Base-by-base conservation (phyloP, 2,888 invertebrate species). In the Plemyria rubiginata region DNA sequence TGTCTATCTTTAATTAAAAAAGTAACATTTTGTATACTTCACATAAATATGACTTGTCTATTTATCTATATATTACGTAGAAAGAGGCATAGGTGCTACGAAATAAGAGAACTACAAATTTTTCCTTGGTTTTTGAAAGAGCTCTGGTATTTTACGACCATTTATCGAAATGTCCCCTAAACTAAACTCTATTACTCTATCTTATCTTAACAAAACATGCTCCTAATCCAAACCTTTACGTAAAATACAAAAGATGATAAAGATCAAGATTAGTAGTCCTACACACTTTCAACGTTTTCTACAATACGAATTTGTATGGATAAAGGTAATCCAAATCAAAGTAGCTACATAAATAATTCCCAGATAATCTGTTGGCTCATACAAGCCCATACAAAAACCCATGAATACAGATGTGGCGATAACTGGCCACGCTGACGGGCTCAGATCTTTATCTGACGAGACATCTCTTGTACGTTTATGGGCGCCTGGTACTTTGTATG, bases 401-500 rank as follows among this genome's bases (percentile, higher is more conserved):
- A 65, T 65, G 65, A 65, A 66, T 68, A 66, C 65, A 67, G 68
- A 70, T 70, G 68, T 62, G 60, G 62, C 63, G 67, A 68, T 68
- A 68, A 65, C 52, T 52, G 54, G 65, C 59, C 62, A 60, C 63
- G 68, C 61, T 67, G 68, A 71, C 55, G 70, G 70, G 68, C 70
- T 67, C 69, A 65, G 70, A 71, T 70, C 61, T 52, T 73, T 74
- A 74, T 74, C 74, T 65, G 60, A 38, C 56, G 64, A 67, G 65
- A 60, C 67, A 77, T 79, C 87, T 90, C 87, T 87, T 88, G 85
- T 84, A 85, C 82, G 81, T 80, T 87, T 89, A 85, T 89, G 85
- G 81, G 78, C 79, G 83, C 88, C 87, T 90, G 83, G 87, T 89
- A 88, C 86, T 82, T 81, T 82, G 83, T 87, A 85, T 88, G 89